Base-by-base conservation (phyloP, 2,888 invertebrate genomes). In the Germaria angustata region DNA sequence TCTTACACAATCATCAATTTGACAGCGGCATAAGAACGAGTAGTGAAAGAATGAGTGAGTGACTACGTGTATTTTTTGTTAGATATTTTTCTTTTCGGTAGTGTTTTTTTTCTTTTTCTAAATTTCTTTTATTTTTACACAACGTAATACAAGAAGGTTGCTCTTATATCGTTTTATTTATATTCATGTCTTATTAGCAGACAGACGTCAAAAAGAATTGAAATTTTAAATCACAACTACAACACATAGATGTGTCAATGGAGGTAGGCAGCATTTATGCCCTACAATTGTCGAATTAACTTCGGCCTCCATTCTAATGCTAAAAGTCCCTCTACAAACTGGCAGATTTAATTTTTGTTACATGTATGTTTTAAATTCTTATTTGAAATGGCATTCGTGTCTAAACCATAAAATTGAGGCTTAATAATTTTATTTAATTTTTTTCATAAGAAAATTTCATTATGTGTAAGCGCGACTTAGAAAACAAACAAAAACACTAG, bases 131-230 rank as follows among this genome's bases (percentile, higher is more conserved):
- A 7, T n/a, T 51, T 53, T n/a, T 8, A 36, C 55, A 66, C 59
- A 66, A 77, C 63, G 72, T 78, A 81, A 81, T 63, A 73, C 69
- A 63, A 78, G 77, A 73, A 68, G 81, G 63, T 78, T 69, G 72
- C 4, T 28, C 17, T 61, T 51, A 24, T 49, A 0, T 34, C 61
- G 9, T 61, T 28, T 28, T 68, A 57, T 57, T 53, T 73, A 39
- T 61, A 65, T 69, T 2, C 34, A 69, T 68, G 68, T 81, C 69
- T 65, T 41, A 82, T 79, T 73, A 69, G 59, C 51, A 61, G 66
- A 36, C 69, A 68, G 53, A 53, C 53, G 63, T 73, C 55, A 55
- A 63, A 79, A 59, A 66, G 20, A 51, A 61, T 34, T 69, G 11
- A 32, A 15, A 32, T 39, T 73, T 51, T 53, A 32, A 59, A 75